Base-by-base conservation (phyloP, 1,140 invertebrate genomes). In the Nasonia vitripennis region DNA sequence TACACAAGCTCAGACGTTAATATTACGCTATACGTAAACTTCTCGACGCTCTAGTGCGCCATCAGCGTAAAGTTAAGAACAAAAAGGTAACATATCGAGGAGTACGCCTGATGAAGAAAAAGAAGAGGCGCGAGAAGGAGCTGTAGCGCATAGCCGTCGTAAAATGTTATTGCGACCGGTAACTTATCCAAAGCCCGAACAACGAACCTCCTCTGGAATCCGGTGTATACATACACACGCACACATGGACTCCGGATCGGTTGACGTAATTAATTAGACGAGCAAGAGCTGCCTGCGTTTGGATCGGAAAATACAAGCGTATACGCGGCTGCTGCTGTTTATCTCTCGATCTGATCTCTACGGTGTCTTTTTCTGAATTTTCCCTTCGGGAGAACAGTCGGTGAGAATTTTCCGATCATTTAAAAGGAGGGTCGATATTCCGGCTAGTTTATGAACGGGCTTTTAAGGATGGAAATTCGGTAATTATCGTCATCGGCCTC, bases 81-180 rank as follows among this genome's bases (percentile, higher is more conserved):
- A n/a, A 17, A 62, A 62, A 62, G 17, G 55, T 12, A 51, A 62
- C n/a, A 14, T 55, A 71, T 71, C 68, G 9, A 55, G 20, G 31
- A n/a, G 6, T 27, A 27, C 1, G 27, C 27, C 27, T 41, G 73
- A 67, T 55, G 7, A 17, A 34, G 23, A 3, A 37, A 31, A 62
- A 62, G 48, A 67, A 51, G 23, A 51, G 70, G 41, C 12, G 45
- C 51, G 48, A 75, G 73, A 34, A n/a, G 67, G n/a, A 31, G 37
- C 62, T 0, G 1, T 23, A 7, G 41, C n/a, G 68, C 23, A 34
- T 14, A 75, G 37, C 37, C 31, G n/a, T 78, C 74, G 82, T 83
- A 83, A 83, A 83, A 48, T 20, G 62, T 78, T 77, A 83, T 67
- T 45, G 82, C 74, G n/a, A 23, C 37, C n/a, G 45, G 37, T 83